These are phyloP conservation scores for Platerodrilus igneus DNA, from an alignment of 2,888 invertebrate species.

Conservation along the genomic window DNA sequence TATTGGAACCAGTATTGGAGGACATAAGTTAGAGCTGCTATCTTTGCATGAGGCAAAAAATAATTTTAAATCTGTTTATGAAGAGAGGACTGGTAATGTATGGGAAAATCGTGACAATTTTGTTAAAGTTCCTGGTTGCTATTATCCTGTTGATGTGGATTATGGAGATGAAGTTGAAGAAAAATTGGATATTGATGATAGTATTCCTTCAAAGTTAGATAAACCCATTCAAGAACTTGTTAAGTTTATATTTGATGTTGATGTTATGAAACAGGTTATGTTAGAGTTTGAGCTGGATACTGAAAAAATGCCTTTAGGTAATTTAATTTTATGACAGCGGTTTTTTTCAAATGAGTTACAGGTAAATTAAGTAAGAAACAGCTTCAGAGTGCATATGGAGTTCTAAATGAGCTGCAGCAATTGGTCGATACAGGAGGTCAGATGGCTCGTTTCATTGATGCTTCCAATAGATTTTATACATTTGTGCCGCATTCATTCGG, in stretches of 20 bases:
- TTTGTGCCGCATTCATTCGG: conserved; percentile 95
- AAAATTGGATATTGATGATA: conserved; percentile 44
- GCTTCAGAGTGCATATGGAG: conserved; percentile 78
- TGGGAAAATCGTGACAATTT: conserved; percentile 69
- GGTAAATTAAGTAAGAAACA: conserved; percentile 88
- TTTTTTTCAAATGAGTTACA: conserved; percentile 11
- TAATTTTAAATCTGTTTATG: conserved; percentile 54
- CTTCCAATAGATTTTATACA: conserved; percentile 91
- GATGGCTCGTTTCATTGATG: conserved; percentile 65
- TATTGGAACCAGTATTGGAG: conserved; percentile 91
- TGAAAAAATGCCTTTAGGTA: conserved; percentile 93
- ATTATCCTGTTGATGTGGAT: conserved; percentile 88
- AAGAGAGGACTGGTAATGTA: conserved; percentile 78
- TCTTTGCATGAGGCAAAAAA: conserved; percentile 54
- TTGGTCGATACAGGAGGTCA: conserved; percentile 52
- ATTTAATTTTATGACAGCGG: too few species aligned
- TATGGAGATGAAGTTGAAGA: conserved; percentile 55
- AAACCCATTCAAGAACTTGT: conserved; percentile 78
- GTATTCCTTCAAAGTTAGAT: conserved; percentile 61
- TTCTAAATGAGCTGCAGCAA: conserved; percentile 67
- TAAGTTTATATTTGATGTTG: conserved; percentile 82
- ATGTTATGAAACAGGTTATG: conserved; percentile 88
- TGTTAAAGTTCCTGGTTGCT: conserved; percentile 62
- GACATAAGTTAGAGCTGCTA: conserved; percentile 57
- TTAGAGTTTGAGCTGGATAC: conserved; percentile 93